These are phyloP conservation scores for Sarcophaga variegata DNA, from an alignment of 2,888 invertebrate species.

Conservation along the genomic window DNA sequence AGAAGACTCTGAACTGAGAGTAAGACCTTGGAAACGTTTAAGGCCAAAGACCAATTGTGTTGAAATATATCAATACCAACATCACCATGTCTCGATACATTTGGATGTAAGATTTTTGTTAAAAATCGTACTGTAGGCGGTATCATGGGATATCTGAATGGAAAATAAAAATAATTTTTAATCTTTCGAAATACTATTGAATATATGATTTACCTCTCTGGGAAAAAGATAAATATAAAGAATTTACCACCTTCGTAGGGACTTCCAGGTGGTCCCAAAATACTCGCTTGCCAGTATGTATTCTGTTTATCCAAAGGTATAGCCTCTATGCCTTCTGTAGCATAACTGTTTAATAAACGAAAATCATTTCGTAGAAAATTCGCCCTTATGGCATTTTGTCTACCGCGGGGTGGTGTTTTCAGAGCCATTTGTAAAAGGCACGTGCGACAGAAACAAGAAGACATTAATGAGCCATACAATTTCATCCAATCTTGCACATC, in stretches of 20 bases:
- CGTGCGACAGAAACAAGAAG: slow-evolving; percentile 92
- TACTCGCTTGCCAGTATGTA: slow-evolving; percentile 95
- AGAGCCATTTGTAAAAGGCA: slow-evolving; percentile 93
- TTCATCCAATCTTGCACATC: slow-evolving; percentile 91
- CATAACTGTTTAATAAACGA: slow-evolving; percentile 79
- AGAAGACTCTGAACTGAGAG: slow-evolving; percentile 93
- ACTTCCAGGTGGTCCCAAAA: slow-evolving; percentile 94
- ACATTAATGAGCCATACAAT: slow-evolving; percentile 87
- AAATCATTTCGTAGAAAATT: slow-evolving; percentile 91
- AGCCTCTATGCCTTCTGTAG: slow-evolving; percentile 81
- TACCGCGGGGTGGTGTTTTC: slow-evolving; percentile 85
- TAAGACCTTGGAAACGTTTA: slow-evolving; percentile 94
- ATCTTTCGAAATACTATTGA: neutral
- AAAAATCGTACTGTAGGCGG: slow-evolving; percentile 96
- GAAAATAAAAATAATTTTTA: neutral
- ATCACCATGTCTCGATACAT: slow-evolving; percentile 96
- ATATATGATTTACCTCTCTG: slow-evolving; percentile 84
- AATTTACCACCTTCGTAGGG: slow-evolving; percentile 97
- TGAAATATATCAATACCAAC: slow-evolving; percentile 97
- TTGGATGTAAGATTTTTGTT: slow-evolving; percentile 96
- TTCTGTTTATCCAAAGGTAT: slow-evolving; percentile 81
- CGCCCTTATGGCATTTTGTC: slow-evolving; percentile 91
- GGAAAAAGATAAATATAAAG: slow-evolving; percentile 94
- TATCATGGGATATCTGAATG: slow-evolving; percentile 90
- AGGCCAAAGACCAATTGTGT: slow-evolving; percentile 97